Percentiles rank a stretch among this genome's conserved stretches.
Conservation (phyloP, 2,113 vertebrate species). For the Xiphophorus hellerii region DNA sequence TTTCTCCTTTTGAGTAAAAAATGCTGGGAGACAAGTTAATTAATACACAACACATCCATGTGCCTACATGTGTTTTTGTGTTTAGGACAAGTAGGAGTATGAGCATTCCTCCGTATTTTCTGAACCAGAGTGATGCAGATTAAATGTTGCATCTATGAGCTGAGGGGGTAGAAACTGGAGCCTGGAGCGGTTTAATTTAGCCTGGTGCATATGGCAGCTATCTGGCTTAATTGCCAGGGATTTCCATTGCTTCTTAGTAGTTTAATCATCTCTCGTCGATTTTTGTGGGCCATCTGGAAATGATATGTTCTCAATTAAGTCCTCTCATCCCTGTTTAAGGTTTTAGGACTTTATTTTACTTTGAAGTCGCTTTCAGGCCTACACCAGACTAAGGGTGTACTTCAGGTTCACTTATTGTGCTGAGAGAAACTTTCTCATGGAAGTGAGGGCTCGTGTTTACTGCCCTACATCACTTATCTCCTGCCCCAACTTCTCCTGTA, state of each 20-base stretch:
- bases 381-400: conserved; percentile 49
- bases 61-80: neutral
- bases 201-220: conserved; percentile 75
- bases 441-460: neutral
- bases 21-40: neutral
- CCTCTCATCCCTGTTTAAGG: conserved; percentile 65
- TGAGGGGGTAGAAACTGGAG: neutral
- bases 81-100: neutral
- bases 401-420: conserved; percentile 30
- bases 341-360: conserved; percentile 60
- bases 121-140: conserved; percentile 9
- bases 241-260: conserved; percentile 74
- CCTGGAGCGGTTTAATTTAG: conserved; percentile 36
- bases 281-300: conserved; percentile 77
- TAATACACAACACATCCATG: neutral
- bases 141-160: conserved; percentile 17
- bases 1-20: no score
- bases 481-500: conserved; percentile 24
- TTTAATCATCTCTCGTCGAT: conserved; percentile 71
- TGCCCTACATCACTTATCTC: conserved; percentile 46
- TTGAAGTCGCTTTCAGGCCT: conserved; percentile 69
- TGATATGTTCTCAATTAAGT: conserved; percentile 79
- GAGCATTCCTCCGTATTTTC: neutral
- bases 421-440: neutral
- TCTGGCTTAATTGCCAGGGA: conserved; percentile 74